phyloP scores from a whole-genome alignment of 2,888 invertebrate genomes.

The Ypsolopha sequella region DNA sequence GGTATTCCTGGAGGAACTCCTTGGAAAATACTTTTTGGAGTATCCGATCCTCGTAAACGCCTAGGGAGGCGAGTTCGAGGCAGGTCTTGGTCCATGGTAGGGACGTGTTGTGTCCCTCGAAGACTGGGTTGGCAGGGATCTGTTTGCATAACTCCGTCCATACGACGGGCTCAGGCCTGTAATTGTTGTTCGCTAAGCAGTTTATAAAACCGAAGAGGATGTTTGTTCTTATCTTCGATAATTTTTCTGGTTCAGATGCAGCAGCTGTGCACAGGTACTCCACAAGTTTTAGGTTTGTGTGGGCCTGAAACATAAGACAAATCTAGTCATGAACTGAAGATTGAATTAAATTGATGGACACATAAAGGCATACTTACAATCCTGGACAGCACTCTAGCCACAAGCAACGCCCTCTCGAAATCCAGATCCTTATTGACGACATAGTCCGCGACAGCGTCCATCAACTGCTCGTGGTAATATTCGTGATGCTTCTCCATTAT shows the following conservation, averaged over 20 bases:
- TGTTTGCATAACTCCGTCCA: constrained; percentile 63
- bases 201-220: constrained; percentile 62
- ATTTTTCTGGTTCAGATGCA: constrained; percentile 35
- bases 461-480: constrained; percentile 73
- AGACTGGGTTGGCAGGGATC: constrained; percentile 44
- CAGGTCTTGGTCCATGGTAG: constrained; percentile 68
- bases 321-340: neutral
- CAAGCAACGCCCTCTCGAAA: constrained; percentile 57
- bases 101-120: constrained; percentile 39
- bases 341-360: neutral
- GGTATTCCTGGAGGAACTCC: constrained; percentile 50
- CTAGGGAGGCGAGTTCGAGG: constrained; percentile 69
- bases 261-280: constrained; percentile 69
- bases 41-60: constrained; percentile 67
- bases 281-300: constrained; percentile 67
- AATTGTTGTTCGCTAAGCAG: constrained; percentile 71
- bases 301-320: constrained; percentile 47
- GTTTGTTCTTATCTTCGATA: constrained; percentile 44
- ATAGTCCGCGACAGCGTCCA: constrained; percentile 67
- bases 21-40: constrained; percentile 62
- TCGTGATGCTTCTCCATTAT: constrained; percentile 52
- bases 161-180: constrained; percentile 54
- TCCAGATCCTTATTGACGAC: constrained; percentile 59
- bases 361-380: constrained; percentile 55
- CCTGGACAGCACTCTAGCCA: constrained; percentile 65